Evolutionary conservation across 1,140 invertebrate species (phyloP), one percentile per base, ranked within the genome.

Genomic region (Saxidomus purpurata): DNA sequence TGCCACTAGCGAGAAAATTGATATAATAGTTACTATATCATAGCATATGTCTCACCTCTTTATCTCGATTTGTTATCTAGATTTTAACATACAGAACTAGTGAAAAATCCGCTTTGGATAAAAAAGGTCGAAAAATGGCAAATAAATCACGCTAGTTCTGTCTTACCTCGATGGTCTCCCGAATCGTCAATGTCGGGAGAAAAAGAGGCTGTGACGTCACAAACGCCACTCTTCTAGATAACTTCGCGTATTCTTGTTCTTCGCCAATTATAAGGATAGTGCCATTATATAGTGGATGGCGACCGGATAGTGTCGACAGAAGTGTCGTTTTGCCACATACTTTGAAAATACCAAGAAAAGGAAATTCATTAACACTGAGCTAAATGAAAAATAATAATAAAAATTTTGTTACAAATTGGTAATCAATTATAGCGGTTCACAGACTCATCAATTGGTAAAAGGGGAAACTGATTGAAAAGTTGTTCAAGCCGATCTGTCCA

Each of bases 141-240:
- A n/a, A n/a, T n/a, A n/a, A n/a, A n/a, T n/a, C n/a, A n/a, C n/a
- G n/a, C n/a, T n/a, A n/a, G n/a, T n/a, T n/a, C n/a, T n/a, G n/a
- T n/a, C 34, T 71, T 84, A 84, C 82, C 82, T 84, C 28, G 6
- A 84, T 28, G 11, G 82, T 84, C 36, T 84, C 82, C 9, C 31
- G 34, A 47, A 84, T 40, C 17, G 82, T 84, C n/a, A 84, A 40
- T 0, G 67, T 71, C 38, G 82, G 82, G 17, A 84, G 52, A 40
- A 71, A 84, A 22, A 84, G 40, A 15, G 61, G 61, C 22, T 74
- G 47, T 84, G 61, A 28, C 43, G 82, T 69, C 40, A 84, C 82
- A 84, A 38, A 71, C 17, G 82, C 82, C 15, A 84, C 47, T 47
- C 49, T 17, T 22, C 19, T 69, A 4, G 61, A 36, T 25, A 69